phyloP scores from a whole-genome alignment of 1,140 invertebrate genomes.

The Antheraea pernyi region DNA sequence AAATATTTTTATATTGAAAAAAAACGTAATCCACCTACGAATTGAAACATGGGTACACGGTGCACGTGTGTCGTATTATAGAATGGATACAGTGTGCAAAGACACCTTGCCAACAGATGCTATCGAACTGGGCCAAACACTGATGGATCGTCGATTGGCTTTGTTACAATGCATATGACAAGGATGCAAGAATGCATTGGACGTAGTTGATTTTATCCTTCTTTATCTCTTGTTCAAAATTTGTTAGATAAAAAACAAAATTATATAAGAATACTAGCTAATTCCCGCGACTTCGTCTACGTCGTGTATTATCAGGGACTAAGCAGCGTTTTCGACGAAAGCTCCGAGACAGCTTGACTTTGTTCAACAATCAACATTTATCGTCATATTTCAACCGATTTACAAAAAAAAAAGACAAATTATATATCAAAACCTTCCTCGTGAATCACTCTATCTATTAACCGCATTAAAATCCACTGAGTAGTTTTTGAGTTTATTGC shows the following conservation, averaged over 20 bases:
- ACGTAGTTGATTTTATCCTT: neutral
- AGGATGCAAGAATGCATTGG: neutral
- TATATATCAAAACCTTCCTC: too few species aligned
- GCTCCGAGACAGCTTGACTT: too few species aligned
- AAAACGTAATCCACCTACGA: constrained; percentile 9
- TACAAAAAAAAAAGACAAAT: too few species aligned
- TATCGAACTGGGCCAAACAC: constrained; percentile 46
- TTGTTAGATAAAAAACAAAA: neutral
- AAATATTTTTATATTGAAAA: neutral
- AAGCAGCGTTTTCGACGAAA: too few species aligned
- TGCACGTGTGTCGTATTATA: constrained; percentile 48
- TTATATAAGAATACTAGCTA: too few species aligned
- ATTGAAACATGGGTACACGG: constrained; percentile 7
- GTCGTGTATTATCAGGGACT: too few species aligned
- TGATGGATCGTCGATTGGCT: constrained; percentile 30
- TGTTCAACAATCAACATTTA: too few species aligned
- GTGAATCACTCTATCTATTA: too few species aligned
- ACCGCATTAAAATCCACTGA: too few species aligned
- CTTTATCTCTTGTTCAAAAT: neutral
- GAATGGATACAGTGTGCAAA: constrained; percentile 39
- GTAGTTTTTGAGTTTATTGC: too few species aligned
- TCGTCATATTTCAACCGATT: too few species aligned
- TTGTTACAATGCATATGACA: neutral
- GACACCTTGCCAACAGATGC: constrained; percentile 71
- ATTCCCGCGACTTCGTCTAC: too few species aligned